Evolutionary conservation across 2,113 vertebrate genomes (phyloP), one percentile per base, ranked within the genome.

Genomic region (Vicugna pacos): DNA sequence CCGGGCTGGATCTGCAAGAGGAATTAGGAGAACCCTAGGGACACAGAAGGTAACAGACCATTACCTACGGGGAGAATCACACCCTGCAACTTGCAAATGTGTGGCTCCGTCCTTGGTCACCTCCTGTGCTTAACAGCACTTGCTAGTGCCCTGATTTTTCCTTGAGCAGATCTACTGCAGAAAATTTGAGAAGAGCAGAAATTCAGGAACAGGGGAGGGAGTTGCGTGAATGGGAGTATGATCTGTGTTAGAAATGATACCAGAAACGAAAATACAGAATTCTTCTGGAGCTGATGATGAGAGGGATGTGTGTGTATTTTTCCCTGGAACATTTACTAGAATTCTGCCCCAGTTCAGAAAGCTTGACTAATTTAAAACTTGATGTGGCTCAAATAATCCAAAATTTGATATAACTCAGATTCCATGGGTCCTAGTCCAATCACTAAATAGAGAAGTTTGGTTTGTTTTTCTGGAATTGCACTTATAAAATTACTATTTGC

Each of bases 1-100:
- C 67, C 64, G 48, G 22, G 11, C 48, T 85, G 87, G 38, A 94
- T 91, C 6, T 70, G 24, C 65, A 88, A 91, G 76, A 94, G 93
- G 38, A 94, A 67, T 95, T 58, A 42, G 26, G 28, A 95, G 81
- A 87, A 82, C 52, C 56, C 69, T 50, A 19, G 13, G 20, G 64
- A 90, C 28, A 48, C 46, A 76, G n/a, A 89, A 20, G 10, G 52
- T 96, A 64, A 83, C 22, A 79, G 67, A 65, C 30, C 3, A 3
- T 76, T 64, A 70, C 67, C 85, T 69, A 48, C 19, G 32, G 38
- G 16, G 60, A 91, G 58, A 20, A 69, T 58, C 46, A 54, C 9
- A 60, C 17, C 17, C 8, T 76, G 64, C 69, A 50, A 24, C 15
- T 62, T 73, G 50, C 12, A 70, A 65, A 58, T 14, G 20, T 0